Evolutionary conservation across 2,113 vertebrate species (phyloP), one percentile per base, ranked within the genome.

Genomic region (Pelodiscus sinensis): DNA sequence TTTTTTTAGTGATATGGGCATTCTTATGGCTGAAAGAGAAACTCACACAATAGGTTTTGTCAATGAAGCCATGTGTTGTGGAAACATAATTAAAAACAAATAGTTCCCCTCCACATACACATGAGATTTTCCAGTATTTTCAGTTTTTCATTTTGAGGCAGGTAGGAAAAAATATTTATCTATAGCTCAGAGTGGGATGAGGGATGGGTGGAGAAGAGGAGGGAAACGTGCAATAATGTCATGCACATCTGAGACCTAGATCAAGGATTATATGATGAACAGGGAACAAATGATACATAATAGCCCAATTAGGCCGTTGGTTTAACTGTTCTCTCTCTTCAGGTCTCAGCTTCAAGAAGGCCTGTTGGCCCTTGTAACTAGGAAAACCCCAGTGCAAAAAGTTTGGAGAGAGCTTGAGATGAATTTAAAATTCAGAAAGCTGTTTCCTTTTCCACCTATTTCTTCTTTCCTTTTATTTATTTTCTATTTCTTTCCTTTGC

Each of bases 191-290:
- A 68, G 31, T n/a, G 62, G 62, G 31, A 18, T 68, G 87, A 88
- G 5, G 81, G 84, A 82, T 52, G 52, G 51, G 22, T 87, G 10
- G 82, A 38, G 79, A 25, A 31, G 31, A 57, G 80, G 80, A 93
- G 79, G n/a, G 0, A 0, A 81, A 91, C 29, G 50, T 65, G 29
- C 27, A 68, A 29, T 3, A 0, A 57, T 85, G 81, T 25, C n/a
- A 8, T 65, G 58, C 27, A 52, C 54, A 29, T 78, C n/a, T 68
- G 77, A 83, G 52, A 31, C 73, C 83, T 65, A 58, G 27, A 81
- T 57, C 73, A 82, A 44, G 57, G 92, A 44, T 22, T 0, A 0
- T 62, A 24, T 81, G 56, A 90, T 56, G 86, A 82, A 88, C 91
- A 91, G 29, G 12, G 56, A 81, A 87, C 62, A 9, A 90, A 52